Conservation (phyloP, 2,113 vertebrate species). For the Neopipo cinnamomea region DNA sequence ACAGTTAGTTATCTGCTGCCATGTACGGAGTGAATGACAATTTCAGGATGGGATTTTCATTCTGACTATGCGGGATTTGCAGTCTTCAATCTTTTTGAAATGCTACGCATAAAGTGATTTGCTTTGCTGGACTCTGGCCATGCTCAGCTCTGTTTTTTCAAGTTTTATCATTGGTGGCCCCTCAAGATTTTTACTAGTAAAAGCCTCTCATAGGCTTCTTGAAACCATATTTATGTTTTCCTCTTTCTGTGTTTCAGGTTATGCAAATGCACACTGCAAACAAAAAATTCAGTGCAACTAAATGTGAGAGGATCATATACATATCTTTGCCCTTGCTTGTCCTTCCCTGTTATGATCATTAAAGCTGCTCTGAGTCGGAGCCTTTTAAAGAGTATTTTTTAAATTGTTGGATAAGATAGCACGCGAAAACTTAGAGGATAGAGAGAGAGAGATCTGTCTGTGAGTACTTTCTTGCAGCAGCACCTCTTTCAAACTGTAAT, state of each 20-base stretch:
- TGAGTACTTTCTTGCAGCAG: background rate
- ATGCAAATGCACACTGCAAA: background rate
- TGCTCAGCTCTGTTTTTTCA: background rate
- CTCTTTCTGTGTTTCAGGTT: background rate
- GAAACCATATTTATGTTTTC: background rate
- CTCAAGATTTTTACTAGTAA: background rate
- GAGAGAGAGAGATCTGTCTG: background rate
- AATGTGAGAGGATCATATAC: background rate
- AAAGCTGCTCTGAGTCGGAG: background rate
- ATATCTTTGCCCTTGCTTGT: background rate
- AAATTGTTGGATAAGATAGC: background rate
- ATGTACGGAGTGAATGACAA: background rate
- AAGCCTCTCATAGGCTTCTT: background rate
- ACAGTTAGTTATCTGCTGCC: background rate
- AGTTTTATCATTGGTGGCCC: background rate
- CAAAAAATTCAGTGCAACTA: background rate
- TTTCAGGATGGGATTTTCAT: background rate
- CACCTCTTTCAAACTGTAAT: background rate
- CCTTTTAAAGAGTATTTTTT: background rate
- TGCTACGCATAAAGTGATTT: background rate
- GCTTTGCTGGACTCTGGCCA: background rate
- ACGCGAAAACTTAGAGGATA: background rate
- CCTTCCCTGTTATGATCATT: background rate
- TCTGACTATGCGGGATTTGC: background rate
- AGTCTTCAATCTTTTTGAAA: background rate